Evolutionary conservation across 2,797 vertebrate genomes (phyloP).

Genomic region (Falco rusticolus): DNA sequence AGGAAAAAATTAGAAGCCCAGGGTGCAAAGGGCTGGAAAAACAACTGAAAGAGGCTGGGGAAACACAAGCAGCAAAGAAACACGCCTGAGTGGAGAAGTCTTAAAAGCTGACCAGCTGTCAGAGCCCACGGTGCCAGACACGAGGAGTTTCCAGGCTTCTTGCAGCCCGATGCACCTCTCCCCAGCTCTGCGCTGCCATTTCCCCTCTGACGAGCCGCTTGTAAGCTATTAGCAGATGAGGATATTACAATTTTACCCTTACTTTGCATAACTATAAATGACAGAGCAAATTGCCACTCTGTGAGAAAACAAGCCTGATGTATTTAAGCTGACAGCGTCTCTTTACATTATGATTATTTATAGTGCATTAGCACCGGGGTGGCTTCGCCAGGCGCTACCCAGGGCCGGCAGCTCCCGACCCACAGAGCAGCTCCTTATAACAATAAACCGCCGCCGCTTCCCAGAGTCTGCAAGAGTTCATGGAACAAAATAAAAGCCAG

Average conservation of each 20-base stretch:
- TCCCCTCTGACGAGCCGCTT: neutral
- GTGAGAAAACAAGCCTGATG: neutral
- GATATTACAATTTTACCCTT: neutral
- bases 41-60: neutral
- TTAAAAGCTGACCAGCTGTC: accelerated
- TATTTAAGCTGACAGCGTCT: neutral
- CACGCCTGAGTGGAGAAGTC: accelerated
- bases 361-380: neutral
- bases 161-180: accelerated
- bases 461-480: neutral
- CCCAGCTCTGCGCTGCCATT: accelerated
- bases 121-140: neutral
- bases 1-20: neutral
- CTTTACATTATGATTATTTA: neutral
- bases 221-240: neutral
- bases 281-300: neutral
- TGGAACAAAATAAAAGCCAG: neutral
- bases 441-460: neutral
- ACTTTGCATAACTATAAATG: neutral
- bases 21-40: neutral
- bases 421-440: neutral
- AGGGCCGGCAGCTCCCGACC: neutral
- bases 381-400: neutral
- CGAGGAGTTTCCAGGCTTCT: neutral
- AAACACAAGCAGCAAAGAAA: neutral